These are phyloP conservation scores for Mormyrus hasselquistii DNA, from an alignment of 2,797 vertebrate species.

Conservation along the genomic window DNA sequence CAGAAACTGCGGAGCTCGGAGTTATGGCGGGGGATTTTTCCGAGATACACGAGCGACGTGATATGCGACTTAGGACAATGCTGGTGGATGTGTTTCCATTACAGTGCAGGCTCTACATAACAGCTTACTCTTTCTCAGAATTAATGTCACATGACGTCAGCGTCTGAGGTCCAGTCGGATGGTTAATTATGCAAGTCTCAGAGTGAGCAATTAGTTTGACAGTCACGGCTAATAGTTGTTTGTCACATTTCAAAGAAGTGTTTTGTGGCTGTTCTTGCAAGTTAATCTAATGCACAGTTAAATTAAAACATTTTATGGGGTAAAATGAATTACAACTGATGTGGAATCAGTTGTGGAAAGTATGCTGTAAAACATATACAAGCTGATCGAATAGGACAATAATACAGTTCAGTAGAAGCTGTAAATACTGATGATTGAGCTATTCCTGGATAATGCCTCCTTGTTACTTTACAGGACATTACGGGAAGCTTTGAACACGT, in stretches of 20 bases:
- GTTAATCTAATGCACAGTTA: neutral
- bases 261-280: neutral
- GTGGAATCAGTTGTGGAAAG: no score
- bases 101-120: neutral
- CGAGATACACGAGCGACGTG: neutral
- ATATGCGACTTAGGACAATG: neutral
- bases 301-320: neutral
- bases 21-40: neutral
- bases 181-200: neutral
- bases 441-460: neutral
- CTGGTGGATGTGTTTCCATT: neutral
- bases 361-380: neutral
- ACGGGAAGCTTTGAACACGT: neutral
- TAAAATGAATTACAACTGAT: neutral
- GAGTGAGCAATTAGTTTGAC: neutral
- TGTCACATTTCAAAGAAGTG: neutral
- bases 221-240: neutral
- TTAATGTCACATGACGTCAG: neutral
- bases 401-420: neutral
- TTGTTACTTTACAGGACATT: neutral
- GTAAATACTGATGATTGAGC: neutral
- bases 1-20: neutral
- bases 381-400: neutral
- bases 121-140: neutral
- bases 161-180: neutral